phyloP scores from a whole-genome alignment of 2,113 vertebrate genomes.

The Callopanchax toddi region DNA sequence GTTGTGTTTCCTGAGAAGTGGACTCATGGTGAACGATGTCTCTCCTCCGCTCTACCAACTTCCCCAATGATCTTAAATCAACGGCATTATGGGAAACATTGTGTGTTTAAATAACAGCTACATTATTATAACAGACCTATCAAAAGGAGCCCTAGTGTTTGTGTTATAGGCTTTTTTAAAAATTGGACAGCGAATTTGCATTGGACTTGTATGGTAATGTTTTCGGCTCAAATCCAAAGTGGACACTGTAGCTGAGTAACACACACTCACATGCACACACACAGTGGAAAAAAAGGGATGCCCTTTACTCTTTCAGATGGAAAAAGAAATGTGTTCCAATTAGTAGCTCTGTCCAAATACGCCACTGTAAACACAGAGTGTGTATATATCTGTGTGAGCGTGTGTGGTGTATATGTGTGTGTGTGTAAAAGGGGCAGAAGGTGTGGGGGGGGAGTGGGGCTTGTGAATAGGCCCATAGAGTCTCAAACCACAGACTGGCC shows the following conservation, averaged over 20 bases:
- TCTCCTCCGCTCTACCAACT: too few species aligned
- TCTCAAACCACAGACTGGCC: slow-evolving; percentile 82
- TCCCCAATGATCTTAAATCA: too few species aligned
- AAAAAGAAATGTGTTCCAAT: slow-evolving; percentile 82
- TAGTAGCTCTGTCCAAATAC: slow-evolving; percentile 72
- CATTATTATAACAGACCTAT: too few species aligned
- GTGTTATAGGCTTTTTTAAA: too few species aligned
- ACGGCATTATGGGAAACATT: too few species aligned
- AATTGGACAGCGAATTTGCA: too few species aligned
- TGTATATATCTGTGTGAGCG: slow-evolving; percentile 42
- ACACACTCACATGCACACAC: slow-evolving; percentile 31
- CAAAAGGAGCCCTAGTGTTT: too few species aligned
- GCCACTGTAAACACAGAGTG: slow-evolving; percentile 71
- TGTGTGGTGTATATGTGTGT: too few species aligned
- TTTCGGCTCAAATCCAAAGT: slow-evolving; percentile 58
- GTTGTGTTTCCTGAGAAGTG: too few species aligned
- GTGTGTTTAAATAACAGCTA: too few species aligned
- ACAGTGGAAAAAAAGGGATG: slow-evolving; percentile 67
- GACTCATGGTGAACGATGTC: too few species aligned
- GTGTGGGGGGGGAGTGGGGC: slow-evolving; percentile 20
- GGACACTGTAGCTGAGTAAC: slow-evolving; percentile 30
- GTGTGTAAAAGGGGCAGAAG: slow-evolving; percentile 18
- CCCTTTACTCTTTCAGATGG: slow-evolving; percentile 74
- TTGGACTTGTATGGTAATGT: slow-evolving; percentile 69
- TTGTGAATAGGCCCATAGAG: slow-evolving; percentile 85